A percentile compares a stretch with the other conserved stretches of the same genome.
phyloP scores from a whole-genome alignment of 2,113 vertebrate species.

The Prunella himalayana region DNA sequence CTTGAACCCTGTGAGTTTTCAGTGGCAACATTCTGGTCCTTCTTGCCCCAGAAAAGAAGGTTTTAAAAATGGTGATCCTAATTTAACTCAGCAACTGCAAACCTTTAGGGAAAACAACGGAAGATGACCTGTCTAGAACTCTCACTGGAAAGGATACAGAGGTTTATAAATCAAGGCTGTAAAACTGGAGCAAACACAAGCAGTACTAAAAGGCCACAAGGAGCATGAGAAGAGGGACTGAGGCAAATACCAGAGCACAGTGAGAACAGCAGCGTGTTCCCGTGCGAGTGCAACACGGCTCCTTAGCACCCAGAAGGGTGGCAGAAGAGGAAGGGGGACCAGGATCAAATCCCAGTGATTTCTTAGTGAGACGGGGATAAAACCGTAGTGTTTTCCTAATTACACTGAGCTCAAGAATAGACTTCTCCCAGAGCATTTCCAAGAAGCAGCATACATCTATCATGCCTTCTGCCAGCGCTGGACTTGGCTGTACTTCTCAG shows the following conservation, averaged over 20 bases:
- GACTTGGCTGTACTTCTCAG: background rate
- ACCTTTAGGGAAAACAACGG: constrained; percentile 14
- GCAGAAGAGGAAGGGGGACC: background rate
- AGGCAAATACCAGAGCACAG: background rate
- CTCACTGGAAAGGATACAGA: constrained; percentile 39
- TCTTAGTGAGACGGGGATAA: background rate
- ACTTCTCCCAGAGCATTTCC: background rate
- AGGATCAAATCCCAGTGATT: background rate
- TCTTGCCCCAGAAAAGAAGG: constrained; percentile 45
- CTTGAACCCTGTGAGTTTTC: background rate
- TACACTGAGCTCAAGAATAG: background rate
- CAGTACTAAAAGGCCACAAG: background rate
- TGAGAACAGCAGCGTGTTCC: background rate
- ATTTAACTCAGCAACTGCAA: constrained; percentile 53
- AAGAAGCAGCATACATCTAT: background rate
- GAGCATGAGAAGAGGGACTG: background rate
- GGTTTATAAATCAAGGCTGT: constrained; percentile 58
- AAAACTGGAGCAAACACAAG: constrained; percentile 29
- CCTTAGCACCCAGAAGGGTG: background rate
- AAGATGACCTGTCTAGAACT: constrained; percentile 53
- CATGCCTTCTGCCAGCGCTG: rapidly evolving
- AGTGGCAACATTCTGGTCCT: background rate
- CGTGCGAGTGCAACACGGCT: rapidly evolving
- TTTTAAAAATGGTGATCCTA: constrained; percentile 42
- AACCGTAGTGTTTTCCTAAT: background rate